These are phyloP conservation scores for Smittia sp. DNA, from an alignment of 2,888 invertebrate genomes.

Conservation along the genomic window DNA sequence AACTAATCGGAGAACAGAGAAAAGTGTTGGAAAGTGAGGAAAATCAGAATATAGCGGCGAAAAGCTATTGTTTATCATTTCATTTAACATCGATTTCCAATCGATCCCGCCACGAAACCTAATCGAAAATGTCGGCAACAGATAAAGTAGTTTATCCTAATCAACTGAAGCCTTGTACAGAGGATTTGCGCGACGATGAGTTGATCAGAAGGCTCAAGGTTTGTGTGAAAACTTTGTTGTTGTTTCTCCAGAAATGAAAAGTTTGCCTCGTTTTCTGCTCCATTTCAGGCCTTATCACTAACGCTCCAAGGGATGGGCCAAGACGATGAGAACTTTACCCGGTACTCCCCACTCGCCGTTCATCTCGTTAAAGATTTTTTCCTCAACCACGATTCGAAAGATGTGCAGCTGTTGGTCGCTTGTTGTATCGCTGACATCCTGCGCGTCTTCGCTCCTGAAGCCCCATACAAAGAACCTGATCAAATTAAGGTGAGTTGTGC, in stretches of 20 bases:
- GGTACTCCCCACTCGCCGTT: slow-evolving; percentile 86
- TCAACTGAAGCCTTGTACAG: slow-evolving; percentile 90
- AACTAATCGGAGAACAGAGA: not conserved
- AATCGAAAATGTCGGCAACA: slow-evolving; percentile 54
- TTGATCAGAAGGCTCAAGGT: slow-evolving; percentile 92
- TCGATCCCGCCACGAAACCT: not conserved
- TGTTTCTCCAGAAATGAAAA: slow-evolving; percentile 44
- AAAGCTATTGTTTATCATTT: slow-evolving; percentile 14
- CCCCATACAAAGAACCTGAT: slow-evolving; percentile 93
- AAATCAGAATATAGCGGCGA: not conserved
- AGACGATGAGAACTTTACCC: slow-evolving; percentile 90
- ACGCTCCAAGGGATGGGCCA: slow-evolving; percentile 95
- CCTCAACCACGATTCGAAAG: slow-evolving; percentile 81
- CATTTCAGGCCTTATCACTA: slow-evolving; percentile 78
- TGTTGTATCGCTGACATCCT: slow-evolving; percentile 97
- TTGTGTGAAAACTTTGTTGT: not conserved
- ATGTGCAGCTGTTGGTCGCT: slow-evolving; percentile 91
- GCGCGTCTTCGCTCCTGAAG: slow-evolving; percentile 94
- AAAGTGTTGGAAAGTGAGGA: not conserved
- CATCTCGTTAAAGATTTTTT: slow-evolving; percentile 93
- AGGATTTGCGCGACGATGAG: slow-evolving; percentile 94
- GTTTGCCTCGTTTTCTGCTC: slow-evolving; percentile 1
- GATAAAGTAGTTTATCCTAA: slow-evolving; percentile 90
- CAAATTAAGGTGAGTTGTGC: slow-evolving; percentile 68
- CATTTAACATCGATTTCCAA: not conserved